Evolutionary conservation across 2,797 vertebrate genomes (phyloP).

Genomic region (Anniella stebbinsi): DNA sequence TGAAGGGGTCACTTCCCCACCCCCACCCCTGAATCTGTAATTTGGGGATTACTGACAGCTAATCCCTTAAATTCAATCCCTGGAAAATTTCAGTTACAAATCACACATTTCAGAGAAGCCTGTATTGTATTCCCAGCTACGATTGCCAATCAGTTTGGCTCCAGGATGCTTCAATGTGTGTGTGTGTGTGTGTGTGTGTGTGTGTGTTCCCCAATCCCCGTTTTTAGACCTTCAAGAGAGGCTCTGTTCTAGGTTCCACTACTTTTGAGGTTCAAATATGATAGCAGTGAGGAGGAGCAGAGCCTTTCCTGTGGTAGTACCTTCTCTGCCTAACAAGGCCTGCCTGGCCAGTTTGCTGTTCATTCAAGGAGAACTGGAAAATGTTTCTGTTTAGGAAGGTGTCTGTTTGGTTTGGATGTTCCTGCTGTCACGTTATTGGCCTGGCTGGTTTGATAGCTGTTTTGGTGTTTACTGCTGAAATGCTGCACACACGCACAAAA

Average conservation of each 20-base stretch:
- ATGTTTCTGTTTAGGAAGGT: neutral
- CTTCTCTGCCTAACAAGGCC: neutral
- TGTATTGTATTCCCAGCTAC: neutral
- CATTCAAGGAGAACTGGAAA: neutral
- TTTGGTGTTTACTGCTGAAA: neutral
- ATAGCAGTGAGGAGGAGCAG: neutral
- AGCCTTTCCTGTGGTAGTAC: neutral
- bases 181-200: too few relatives aligned
- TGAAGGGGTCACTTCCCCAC: neutral
- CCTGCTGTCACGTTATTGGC: neutral
- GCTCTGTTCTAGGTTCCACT: neutral
- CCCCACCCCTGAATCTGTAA: neutral
- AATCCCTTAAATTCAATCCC: neutral
- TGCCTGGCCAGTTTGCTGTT: neutral
- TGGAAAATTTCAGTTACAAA: neutral
- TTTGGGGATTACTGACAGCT: neutral
- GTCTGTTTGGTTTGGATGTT: neutral
- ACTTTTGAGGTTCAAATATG: neutral
- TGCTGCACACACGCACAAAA: neutral
- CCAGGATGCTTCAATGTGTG: neutral
- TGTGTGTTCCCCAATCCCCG: too few relatives aligned
- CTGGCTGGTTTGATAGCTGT: neutral
- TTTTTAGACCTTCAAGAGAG: neutral
- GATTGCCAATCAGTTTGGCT: neutral
- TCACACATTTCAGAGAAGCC: neutral